Percentiles rank a stretch among this genome's conserved stretches.
Evolutionary conservation across 2,113 vertebrate genomes (phyloP).

Genomic region (Marcusenius ussheri): DNA sequence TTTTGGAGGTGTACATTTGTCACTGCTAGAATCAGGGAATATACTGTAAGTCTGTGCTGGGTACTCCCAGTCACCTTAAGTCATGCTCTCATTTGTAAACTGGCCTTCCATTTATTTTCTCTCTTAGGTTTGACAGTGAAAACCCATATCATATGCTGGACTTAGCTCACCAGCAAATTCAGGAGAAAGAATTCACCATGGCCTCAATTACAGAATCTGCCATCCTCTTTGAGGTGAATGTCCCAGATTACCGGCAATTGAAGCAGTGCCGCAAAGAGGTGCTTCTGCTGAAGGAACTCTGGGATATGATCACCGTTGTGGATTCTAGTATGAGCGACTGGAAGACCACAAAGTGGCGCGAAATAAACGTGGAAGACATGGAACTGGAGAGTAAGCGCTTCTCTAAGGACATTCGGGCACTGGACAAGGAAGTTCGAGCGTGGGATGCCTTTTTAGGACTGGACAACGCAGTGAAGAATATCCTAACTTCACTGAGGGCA

Average conservation of each 20-base stretch:
- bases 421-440: slow-evolving; percentile 78
- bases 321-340: slow-evolving; percentile 70
- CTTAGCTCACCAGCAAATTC: slow-evolving; percentile 67
- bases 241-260: slow-evolving; percentile 81
- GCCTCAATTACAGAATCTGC: slow-evolving; percentile 71
- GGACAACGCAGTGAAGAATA: slow-evolving; percentile 76
- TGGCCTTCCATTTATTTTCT: background rate
- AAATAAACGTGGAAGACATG: slow-evolving; percentile 83
- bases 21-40: background rate
- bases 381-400: slow-evolving; percentile 81
- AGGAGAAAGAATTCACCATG: slow-evolving; percentile 74
- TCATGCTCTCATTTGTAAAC: background rate
- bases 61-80: background rate
- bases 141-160: slow-evolving; percentile 71
- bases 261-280: slow-evolving; percentile 75
- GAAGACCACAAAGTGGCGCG: slow-evolving; percentile 74
- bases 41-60: background rate
- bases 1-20: background rate
- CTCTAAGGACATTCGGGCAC: slow-evolving; percentile 65
- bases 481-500: slow-evolving; percentile 69
- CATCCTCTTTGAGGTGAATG: slow-evolving; percentile 78
- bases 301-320: slow-evolving; percentile 73
- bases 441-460: slow-evolving; percentile 83
- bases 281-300: slow-evolving; percentile 73
- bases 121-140: slow-evolving; percentile 67